Evolutionary conservation across 2,888 invertebrate species (phyloP).

Genomic region (Sarcophaga carnaria): DNA sequence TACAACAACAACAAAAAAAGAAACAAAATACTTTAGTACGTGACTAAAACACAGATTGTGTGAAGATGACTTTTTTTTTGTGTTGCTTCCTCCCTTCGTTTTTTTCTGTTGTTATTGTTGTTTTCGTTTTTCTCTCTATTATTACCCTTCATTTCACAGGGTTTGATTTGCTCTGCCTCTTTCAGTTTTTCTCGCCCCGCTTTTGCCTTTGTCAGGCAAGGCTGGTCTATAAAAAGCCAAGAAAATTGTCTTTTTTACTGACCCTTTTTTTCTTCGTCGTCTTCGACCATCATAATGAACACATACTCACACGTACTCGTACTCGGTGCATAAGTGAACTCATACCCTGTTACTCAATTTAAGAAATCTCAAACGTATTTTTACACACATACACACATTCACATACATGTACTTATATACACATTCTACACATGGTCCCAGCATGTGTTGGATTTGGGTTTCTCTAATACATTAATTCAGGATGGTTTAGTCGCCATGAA

Average conservation of each 20-base stretch:
- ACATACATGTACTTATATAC: background rate
- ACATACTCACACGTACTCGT: conserved; percentile 3
- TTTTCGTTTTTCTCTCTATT: background rate
- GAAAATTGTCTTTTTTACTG: conserved; percentile 38
- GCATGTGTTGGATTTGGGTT: conserved; percentile 54
- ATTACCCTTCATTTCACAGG: conserved; percentile 12
- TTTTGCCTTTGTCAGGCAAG: conserved; percentile 19
- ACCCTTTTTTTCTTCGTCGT: too few relatives aligned
- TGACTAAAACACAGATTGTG: conserved; percentile 79
- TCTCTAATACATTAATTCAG: conserved; percentile 46
- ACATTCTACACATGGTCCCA: conserved; percentile 2
- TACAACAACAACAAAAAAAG: conserved; percentile 46
- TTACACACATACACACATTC: background rate
- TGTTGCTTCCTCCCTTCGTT: background rate
- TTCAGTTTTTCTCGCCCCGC: background rate
- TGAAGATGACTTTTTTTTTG: conserved; percentile 9
- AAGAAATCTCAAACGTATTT: background rate
- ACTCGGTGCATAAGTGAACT: background rate
- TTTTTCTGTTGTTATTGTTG: background rate
- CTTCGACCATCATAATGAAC: conserved; percentile 19
- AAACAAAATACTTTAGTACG: conserved; percentile 73
- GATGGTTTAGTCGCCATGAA: background rate
- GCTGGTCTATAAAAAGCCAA: conserved; percentile 33
- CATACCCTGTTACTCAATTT: too few relatives aligned
- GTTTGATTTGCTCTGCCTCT: conserved; percentile 26